A percentile compares a stretch with the other conserved stretches of the same genome.
Conservation (phyloP, 2,888 invertebrate genomes). For the Apomyelois bistriatella region DNA sequence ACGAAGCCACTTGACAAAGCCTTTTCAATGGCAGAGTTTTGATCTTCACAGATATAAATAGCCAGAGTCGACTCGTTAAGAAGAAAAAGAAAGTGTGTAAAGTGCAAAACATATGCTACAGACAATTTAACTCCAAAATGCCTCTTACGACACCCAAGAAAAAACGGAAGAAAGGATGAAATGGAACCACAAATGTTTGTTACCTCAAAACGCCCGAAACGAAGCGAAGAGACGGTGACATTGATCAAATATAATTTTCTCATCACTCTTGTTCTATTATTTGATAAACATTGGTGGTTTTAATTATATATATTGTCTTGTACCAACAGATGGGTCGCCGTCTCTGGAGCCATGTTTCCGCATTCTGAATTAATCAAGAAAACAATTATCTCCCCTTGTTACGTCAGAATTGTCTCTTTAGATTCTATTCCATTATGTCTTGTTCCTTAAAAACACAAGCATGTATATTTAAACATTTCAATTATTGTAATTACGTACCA, state of each 20-base stretch:
- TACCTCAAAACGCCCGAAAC: too few relatives aligned
- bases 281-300: constrained; percentile 23
- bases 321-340: constrained; percentile 18
- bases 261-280: constrained; percentile 7
- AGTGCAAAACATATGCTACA: too few relatives aligned
- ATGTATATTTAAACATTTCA: constrained; percentile 2
- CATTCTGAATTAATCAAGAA: constrained; percentile 63
- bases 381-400: constrained; percentile 61
- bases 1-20: too few relatives aligned
- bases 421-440: constrained; percentile 25
- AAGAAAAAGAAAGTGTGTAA: too few relatives aligned
- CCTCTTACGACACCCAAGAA: too few relatives aligned
- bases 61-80: too few relatives aligned
- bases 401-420: constrained; percentile 41
- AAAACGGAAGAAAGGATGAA: too few relatives aligned
- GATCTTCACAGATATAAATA: too few relatives aligned
- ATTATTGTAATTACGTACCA: neutral
- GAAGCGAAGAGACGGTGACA: neutral
- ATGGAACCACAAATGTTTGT: too few relatives aligned
- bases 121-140: too few relatives aligned
- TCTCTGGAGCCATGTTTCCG: constrained; percentile 29
- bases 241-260: neutral
- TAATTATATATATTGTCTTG: constrained; percentile 22
- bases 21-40: too few relatives aligned
- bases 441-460: constrained; percentile 12